Base-by-base conservation (phyloP, 2,888 invertebrate genomes). In the Peribatodes rhomboidaria region DNA sequence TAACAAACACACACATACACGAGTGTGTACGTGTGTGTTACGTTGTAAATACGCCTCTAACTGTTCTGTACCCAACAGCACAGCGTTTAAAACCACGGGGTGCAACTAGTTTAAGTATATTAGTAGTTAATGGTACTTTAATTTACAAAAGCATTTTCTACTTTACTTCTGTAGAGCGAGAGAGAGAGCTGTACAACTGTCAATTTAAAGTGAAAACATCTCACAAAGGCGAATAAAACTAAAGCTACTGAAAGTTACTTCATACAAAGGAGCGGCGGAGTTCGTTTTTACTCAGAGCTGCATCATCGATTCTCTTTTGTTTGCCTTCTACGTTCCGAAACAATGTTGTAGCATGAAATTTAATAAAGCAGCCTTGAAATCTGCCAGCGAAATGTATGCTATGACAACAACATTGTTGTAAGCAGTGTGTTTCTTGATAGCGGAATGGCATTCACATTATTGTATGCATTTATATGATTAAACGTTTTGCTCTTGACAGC, bases 251-350 rank as follows among this genome's bases (percentile, higher is more conserved):
- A 44, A 52, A 37, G 42, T 56, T 55, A 37, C 61, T 75, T 72
- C 62, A 71, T 71, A 79, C 79, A 79, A 78, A 77, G 70, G 59
- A 56, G 65, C 70, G 73, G 74, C 73, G 72, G 77, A 77, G 69
- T 71, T 71, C 70, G 70, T 65, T 22, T 47, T 16, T 37, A 47
- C 46, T 14, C 59, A 62, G 68, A 65, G 67, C 56, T 71, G 69
- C 71, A 66, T 65, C 69, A 80, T 80, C 68, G 73, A 73, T 79
- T 72, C 61, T 70, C 72, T 71, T 77, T 75, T 65, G 65, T 65
- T 56, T 65, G 50, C 52, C 55, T 64, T 65, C 55, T 63, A 31
- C 59, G 42, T 41, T 59, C 49, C n/a, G 16, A 41, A 61, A 61
- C 61, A 61, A 39, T 59, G 68, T 65, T 35, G 47, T 35, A 39